phyloP scores from a whole-genome alignment of 64 coral and sea anemone genomes.

The Dendrophyllia cribrosa region DNA sequence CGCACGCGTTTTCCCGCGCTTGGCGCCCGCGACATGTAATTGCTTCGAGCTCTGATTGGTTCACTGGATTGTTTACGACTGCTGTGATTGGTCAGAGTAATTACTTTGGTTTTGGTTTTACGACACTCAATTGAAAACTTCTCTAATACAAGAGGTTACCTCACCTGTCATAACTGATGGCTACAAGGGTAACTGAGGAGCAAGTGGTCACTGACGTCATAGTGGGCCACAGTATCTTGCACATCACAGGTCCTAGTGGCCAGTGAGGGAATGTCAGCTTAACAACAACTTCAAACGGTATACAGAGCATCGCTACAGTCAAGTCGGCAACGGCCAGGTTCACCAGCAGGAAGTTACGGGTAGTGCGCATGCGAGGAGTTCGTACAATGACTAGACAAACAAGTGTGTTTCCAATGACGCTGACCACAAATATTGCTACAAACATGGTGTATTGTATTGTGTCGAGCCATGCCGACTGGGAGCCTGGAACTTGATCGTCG shows the following conservation, averaged over 20 bases:
- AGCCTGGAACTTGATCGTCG: neutral
- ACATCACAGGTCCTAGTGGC: slow-evolving; percentile 49
- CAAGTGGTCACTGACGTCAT: slow-evolving; percentile 78
- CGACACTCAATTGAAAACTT: no score
- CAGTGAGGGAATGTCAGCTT: slow-evolving; percentile 54
- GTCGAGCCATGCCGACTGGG: neutral
- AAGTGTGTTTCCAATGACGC: slow-evolving; percentile 60
- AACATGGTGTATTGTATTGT: slow-evolving; percentile 47
- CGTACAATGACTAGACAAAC: slow-evolving; percentile 63
- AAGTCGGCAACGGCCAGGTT: slow-evolving; percentile 69
- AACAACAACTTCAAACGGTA: slow-evolving; percentile 71
- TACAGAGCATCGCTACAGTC: slow-evolving; percentile 64
- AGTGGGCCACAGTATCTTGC: slow-evolving; percentile 68
- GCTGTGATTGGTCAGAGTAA: no score
- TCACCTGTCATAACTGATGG: slow-evolving; percentile 81
- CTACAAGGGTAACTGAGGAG: slow-evolving; percentile 59
- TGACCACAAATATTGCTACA: slow-evolving; percentile 51
- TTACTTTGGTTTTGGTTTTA: no score
- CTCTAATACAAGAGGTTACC: neutral
- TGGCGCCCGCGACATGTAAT: no score
- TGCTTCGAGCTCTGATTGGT: no score
- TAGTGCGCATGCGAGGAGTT: slow-evolving; percentile 70
- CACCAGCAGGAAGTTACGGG: slow-evolving; percentile 57
- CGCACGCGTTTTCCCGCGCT: no score
- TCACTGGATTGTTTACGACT: no score